These are phyloP conservation scores for Catocala sponsa DNA, from an alignment of 2,888 invertebrate species.

Conservation along the genomic window DNA sequence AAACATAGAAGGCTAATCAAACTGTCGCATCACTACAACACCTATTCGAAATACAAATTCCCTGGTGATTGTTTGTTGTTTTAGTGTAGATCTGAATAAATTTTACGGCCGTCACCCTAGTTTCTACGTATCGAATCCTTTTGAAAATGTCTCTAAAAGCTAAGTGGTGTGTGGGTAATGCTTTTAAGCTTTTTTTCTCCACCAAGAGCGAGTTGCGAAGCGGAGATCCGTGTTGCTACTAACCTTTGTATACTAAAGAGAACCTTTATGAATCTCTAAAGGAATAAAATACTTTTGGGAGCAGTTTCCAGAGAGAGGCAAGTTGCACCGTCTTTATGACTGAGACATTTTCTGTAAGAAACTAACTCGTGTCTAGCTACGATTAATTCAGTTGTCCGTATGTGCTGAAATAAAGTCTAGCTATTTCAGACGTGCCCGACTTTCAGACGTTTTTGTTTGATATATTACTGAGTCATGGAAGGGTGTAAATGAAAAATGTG, in stretches of 20 bases:
- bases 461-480: not conserved
- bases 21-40: too few species aligned
- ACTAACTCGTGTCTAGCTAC: constrained; percentile 4
- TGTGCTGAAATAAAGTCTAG: not conserved
- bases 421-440: not conserved
- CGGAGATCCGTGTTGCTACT: constrained; percentile 53
- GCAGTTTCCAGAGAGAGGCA: constrained; percentile 9
- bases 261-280: constrained; percentile 43
- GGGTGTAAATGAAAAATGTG: too few species aligned
- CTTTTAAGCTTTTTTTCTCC: constrained; percentile 36
- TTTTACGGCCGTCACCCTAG: constrained; percentile 3
- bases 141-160: constrained; percentile 12
- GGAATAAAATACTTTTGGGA: constrained; percentile 50
- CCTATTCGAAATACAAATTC: too few species aligned
- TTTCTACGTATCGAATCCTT: constrained; percentile 20
- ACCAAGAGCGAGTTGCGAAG: constrained; percentile 47
- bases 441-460: not conserved
- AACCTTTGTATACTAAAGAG: constrained; percentile 51
- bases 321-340: constrained; percentile 27
- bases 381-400: constrained; percentile 5
- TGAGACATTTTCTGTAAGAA: constrained; percentile 21
- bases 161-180: constrained; percentile 19
- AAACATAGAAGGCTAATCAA: too few species aligned
- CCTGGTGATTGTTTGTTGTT: not conserved
- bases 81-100: not conserved